Evolutionary conservation across 2,113 vertebrate species (phyloP).

Genomic region (Nestor notabilis): DNA sequence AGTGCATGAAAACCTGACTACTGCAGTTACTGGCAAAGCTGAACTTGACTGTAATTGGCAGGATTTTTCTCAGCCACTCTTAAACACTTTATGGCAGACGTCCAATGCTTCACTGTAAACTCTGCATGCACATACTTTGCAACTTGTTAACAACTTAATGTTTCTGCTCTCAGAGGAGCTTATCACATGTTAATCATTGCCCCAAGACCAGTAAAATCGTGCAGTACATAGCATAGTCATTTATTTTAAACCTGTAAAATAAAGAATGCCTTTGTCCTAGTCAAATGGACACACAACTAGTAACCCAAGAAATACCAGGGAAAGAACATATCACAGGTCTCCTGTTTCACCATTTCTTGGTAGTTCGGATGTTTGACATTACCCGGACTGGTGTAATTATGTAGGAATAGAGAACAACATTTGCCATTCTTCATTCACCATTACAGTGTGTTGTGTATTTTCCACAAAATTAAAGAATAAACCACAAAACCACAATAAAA

Average conservation of each 20-base stretch:
- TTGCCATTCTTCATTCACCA: neutral
- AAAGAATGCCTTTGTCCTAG: neutral
- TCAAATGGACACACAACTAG: neutral
- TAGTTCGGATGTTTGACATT: neutral
- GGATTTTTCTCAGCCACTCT: neutral
- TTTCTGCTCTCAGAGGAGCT: neutral
- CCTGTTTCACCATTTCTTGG: accelerated
- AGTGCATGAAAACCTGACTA: neutral
- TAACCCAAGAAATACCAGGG: neutral
- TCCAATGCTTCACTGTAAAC: neutral
- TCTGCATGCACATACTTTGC: neutral
- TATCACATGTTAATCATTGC: neutral
- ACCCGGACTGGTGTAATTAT: neutral
- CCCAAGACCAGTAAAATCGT: neutral
- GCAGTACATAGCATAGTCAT: neutral
- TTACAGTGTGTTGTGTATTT: neutral
- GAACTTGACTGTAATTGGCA: neutral
- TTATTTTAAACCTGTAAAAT: neutral
- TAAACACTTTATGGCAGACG: neutral
- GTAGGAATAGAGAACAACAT: neutral
- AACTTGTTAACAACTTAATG: neutral
- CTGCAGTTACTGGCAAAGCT: neutral
- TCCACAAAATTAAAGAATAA: neutral
- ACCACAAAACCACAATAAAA: neutral
- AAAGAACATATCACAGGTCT: neutral